phyloP scores from a whole-genome alignment of 2,113 vertebrate genomes.

The Tursiops truncatus region DNA sequence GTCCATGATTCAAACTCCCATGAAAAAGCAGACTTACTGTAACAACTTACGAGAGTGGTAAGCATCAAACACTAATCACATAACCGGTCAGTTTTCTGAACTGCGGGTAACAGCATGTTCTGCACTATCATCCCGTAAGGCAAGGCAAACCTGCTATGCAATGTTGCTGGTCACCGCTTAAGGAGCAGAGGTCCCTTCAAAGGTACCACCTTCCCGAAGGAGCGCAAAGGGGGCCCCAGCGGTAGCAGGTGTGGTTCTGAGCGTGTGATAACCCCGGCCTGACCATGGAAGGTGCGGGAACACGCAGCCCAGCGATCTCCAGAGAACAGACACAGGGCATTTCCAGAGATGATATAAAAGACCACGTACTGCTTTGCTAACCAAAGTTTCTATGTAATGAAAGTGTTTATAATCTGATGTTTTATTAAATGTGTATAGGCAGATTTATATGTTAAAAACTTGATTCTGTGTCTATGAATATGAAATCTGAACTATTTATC shows the following conservation, averaged over 20 bases:
- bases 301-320: slow-evolving; percentile 60
- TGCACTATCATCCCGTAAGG: neutral
- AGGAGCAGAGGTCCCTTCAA: neutral
- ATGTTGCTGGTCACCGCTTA: neutral
- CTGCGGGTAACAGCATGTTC: neutral
- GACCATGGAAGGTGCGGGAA: neutral
- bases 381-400: slow-evolving; percentile 79
- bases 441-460: slow-evolving; percentile 78
- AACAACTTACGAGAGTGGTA: neutral
- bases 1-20: slow-evolving; percentile 45
- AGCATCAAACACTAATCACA: neutral
- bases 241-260: neutral
- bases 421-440: slow-evolving; percentile 78
- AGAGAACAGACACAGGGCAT: slow-evolving; percentile 81
- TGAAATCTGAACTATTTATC: slow-evolving; percentile 80
- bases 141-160: neutral
- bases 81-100: neutral
- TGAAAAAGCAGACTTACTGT: neutral
- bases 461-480: slow-evolving; percentile 80
- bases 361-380: slow-evolving; percentile 75
- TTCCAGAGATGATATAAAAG: slow-evolving; percentile 63
- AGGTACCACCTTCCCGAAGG: neutral
- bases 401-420: slow-evolving; percentile 76
- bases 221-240: neutral
- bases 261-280: neutral